These are phyloP conservation scores for Charadrius vociferus DNA, from an alignment of 2,113 vertebrate species.

Conservation along the genomic window DNA sequence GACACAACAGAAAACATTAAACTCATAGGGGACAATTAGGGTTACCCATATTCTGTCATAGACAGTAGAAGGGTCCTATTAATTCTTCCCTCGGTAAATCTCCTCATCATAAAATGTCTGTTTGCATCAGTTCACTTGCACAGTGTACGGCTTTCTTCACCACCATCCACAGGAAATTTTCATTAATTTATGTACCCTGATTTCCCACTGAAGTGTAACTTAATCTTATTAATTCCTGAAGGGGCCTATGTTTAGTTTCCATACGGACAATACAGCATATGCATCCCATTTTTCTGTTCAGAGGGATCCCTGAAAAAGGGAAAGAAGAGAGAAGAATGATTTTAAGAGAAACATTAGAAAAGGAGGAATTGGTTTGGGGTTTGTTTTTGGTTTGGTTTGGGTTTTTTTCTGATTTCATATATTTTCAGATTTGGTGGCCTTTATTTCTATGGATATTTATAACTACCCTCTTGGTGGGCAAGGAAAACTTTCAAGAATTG, in stretches of 20 bases:
- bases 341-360: not conserved
- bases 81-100: conserved; percentile 20
- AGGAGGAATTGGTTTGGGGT: not conserved
- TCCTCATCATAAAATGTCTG: conserved; percentile 12
- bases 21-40: not conserved
- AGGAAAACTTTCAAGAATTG: not conserved
- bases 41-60: not conserved
- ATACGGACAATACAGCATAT: not conserved
- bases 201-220: conserved; percentile 57
- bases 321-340: not conserved
- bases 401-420: not conserved
- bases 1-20: not conserved
- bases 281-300: conserved; percentile 7
- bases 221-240: conserved; percentile 50
- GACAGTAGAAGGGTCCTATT: not conserved
- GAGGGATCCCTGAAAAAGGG: not conserved
- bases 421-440: not conserved
- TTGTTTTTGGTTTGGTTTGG: not conserved
- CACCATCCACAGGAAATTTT: conserved; percentile 27
- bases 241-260: conserved; percentile 41
- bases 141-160: not conserved
- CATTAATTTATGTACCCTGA: conserved; percentile 50
- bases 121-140: conserved; percentile 30
- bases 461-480: not conserved
- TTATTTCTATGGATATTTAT: not conserved